Percentiles rank a stretch among this genome's conserved stretches.
Conservation (phyloP, 2,113 vertebrate species). For the Lipotes vexillifer region DNA sequence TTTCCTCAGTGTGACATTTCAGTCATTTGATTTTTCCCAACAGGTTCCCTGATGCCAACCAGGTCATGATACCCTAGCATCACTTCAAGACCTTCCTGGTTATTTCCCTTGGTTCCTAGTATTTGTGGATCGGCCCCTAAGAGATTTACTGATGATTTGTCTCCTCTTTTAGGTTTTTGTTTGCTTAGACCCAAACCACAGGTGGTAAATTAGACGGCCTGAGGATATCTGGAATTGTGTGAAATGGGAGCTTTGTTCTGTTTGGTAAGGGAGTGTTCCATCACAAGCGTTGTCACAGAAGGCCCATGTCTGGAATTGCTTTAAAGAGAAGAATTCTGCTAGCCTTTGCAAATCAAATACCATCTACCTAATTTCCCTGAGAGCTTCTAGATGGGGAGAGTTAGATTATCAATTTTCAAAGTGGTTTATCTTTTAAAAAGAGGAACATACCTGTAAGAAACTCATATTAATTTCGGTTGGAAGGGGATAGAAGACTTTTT, state of each 20-base stretch:
- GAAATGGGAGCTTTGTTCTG: constrained; percentile 5
- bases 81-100: constrained; percentile 36
- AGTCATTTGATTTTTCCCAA: constrained; percentile 58
- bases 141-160: constrained; percentile 36
- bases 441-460: background rate
- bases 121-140: constrained; percentile 1
- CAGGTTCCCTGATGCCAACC: constrained; percentile 18
- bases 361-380: background rate
- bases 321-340: background rate
- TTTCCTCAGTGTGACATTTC: constrained; percentile 45
- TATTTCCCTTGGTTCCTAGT: constrained; percentile 48
- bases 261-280: constrained; percentile 3
- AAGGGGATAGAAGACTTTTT: background rate
- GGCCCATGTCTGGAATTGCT: background rate
- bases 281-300: background rate
- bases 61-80: constrained; percentile 50
- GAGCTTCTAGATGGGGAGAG: background rate
- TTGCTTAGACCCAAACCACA: constrained; percentile 40
- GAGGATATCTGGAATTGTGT: background rate
- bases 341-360: background rate
- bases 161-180: constrained; percentile 34
- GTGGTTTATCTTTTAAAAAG: constrained; percentile 8
- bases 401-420: background rate
- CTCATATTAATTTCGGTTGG: background rate
- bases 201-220: background rate